phyloP scores from a whole-genome alignment of 92 coral and sea anemone species.

The Zoanthus solanderi region DNA sequence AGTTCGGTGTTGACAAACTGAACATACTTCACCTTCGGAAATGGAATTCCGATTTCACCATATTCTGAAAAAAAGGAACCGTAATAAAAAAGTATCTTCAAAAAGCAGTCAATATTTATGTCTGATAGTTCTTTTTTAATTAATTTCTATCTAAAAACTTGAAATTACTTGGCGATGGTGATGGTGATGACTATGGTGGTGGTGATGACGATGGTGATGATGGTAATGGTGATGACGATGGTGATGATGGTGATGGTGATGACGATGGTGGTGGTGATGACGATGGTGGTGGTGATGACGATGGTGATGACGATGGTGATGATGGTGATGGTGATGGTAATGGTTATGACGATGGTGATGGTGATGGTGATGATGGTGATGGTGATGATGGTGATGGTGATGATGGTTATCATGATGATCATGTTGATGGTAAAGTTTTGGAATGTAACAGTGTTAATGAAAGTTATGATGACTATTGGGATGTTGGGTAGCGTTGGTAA shows the following conservation, averaged over 20 bases:
- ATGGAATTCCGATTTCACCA: conserved; percentile 13
- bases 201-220: background rate
- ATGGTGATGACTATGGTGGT: background rate
- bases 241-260: background rate
- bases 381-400: background rate
- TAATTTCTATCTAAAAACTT: background rate
- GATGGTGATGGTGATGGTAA: background rate
- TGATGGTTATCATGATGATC: background rate
- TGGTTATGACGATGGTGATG: background rate
- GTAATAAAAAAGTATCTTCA: no score
- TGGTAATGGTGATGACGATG: background rate
- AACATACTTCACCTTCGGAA: background rate
- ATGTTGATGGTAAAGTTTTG: background rate
- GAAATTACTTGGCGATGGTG: background rate
- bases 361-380: background rate
- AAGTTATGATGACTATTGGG: background rate
- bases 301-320: background rate
- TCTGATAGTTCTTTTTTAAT: background rate
- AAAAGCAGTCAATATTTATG: no score
- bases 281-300: background rate
- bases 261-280: background rate
- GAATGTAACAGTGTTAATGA: background rate
- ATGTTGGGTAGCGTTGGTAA: no score
- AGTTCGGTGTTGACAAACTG: conserved; percentile 17
- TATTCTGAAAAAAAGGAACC: background rate